These are phyloP conservation scores for Eriosoma lanigerum DNA, from an alignment of 1,140 invertebrate genomes.

Conservation along the genomic window DNA sequence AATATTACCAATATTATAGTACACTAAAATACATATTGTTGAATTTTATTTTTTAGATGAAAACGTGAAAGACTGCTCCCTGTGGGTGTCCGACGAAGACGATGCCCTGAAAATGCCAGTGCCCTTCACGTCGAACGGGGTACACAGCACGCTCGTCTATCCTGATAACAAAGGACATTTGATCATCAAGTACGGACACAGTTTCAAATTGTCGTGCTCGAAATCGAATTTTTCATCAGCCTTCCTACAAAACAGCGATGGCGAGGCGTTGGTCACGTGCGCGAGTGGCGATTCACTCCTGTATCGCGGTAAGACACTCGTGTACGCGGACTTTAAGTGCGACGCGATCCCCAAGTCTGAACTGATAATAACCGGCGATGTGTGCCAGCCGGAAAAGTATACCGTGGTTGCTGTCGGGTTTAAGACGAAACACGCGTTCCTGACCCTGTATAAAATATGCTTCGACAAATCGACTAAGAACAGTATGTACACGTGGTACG, in stretches of 20 bases:
- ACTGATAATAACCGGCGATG: neutral
- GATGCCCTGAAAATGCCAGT: slow-evolving; percentile 10
- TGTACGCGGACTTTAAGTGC: neutral
- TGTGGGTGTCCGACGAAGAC: neutral
- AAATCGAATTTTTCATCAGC: neutral
- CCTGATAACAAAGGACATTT: neutral
- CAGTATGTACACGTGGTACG: slow-evolving; percentile 24
- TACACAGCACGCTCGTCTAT: neutral
- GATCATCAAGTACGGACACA: neutral
- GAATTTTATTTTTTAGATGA: neutral
- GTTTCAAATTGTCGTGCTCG: slow-evolving; percentile 13
- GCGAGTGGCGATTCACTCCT: neutral
- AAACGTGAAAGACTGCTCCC: neutral
- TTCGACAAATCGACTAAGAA: slow-evolving; percentile 24
- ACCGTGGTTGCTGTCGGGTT: slow-evolving; percentile 14
- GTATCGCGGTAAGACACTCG: neutral
- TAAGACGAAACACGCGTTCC: neutral
- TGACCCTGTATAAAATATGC: neutral
- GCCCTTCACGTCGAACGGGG: neutral
- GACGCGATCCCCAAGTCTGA: neutral
- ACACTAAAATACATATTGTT: too few relatives aligned
- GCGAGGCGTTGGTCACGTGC: neutral
- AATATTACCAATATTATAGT: too few relatives aligned
- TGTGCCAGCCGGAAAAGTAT: neutral
- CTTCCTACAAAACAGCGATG: neutral